Conservation (phyloP, 2,113 vertebrate genomes). For the Amazona vittata region DNA sequence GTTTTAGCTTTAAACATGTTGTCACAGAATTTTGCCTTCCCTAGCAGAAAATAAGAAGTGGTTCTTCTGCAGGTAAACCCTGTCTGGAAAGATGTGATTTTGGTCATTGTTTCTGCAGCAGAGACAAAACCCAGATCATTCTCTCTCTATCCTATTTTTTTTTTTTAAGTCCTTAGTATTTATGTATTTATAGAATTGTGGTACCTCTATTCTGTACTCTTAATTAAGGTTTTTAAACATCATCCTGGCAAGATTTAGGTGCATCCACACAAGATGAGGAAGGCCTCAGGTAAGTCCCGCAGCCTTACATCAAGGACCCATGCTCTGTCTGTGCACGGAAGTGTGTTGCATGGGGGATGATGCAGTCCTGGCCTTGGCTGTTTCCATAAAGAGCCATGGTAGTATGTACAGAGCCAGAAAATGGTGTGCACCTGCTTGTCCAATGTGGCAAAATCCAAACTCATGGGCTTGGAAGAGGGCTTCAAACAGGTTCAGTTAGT, state of each 20-base stretch:
- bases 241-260: neutral
- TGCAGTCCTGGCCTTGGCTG: neutral
- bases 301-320: neutral
- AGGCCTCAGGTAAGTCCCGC: neutral
- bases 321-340: neutral
- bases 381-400: neutral
- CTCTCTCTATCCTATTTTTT: neutral
- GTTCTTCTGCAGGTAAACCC: neutral
- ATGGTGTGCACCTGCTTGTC: neutral
- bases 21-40: neutral
- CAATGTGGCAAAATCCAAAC: neutral
- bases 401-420: neutral
- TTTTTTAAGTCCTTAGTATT: neutral
- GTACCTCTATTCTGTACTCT: neutral
- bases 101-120: neutral
- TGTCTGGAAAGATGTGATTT: neutral
- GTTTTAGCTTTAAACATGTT: neutral
- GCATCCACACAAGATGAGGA: neutral
- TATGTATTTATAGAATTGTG: neutral
- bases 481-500: neutral
- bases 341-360: fast-evolving
- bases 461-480: neutral
- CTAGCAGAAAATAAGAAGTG: neutral
- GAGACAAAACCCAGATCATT: neutral
- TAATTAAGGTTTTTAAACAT: neutral